Percentiles rank a stretch among this genome's conserved stretches.
Evolutionary conservation across 2,888 invertebrate genomes (phyloP).

Genomic region (Ochropacha duplaris): DNA sequence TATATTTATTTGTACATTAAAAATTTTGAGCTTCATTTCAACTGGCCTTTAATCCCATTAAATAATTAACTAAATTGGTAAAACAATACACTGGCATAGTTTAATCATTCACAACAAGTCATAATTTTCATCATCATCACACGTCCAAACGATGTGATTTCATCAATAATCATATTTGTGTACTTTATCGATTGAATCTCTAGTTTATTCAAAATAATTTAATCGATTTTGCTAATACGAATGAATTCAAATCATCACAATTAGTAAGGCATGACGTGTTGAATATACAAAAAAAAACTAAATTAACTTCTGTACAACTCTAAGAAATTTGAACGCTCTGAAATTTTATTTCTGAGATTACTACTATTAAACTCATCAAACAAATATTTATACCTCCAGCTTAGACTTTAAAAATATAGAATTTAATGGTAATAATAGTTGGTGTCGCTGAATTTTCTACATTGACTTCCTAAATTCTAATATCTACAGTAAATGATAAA

Average conservation of each 20-base stretch:
- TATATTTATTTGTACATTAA: constrained; percentile 74
- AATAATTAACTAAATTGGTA: constrained; percentile 57
- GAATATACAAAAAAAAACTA: too few relatives aligned
- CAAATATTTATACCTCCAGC: neutral
- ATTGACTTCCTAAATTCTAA: constrained; percentile 33
- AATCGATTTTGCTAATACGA: too few relatives aligned
- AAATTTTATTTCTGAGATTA: too few relatives aligned
- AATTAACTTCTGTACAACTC: too few relatives aligned
- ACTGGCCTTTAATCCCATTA: constrained; percentile 77
- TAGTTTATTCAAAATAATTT: too few relatives aligned
- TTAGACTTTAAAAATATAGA: constrained; percentile 12
- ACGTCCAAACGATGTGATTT: neutral
- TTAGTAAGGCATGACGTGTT: too few relatives aligned
- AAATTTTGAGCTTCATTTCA: constrained; percentile 75
- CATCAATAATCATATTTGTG: neutral
- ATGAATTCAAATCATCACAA: too few relatives aligned
- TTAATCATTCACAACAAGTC: constrained; percentile 22
- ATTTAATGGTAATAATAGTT: constrained; percentile 2
- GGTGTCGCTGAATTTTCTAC: constrained; percentile 9
- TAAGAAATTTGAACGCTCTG: too few relatives aligned
- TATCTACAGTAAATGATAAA: constrained; percentile 34
- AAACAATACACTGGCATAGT: constrained; percentile 53
- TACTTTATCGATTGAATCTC: neutral
- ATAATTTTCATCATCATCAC: neutral
- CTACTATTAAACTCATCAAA: neutral